These are phyloP conservation scores for Cyclura pinguis DNA, from an alignment of 2,797 vertebrate species.

Conservation along the genomic window DNA sequence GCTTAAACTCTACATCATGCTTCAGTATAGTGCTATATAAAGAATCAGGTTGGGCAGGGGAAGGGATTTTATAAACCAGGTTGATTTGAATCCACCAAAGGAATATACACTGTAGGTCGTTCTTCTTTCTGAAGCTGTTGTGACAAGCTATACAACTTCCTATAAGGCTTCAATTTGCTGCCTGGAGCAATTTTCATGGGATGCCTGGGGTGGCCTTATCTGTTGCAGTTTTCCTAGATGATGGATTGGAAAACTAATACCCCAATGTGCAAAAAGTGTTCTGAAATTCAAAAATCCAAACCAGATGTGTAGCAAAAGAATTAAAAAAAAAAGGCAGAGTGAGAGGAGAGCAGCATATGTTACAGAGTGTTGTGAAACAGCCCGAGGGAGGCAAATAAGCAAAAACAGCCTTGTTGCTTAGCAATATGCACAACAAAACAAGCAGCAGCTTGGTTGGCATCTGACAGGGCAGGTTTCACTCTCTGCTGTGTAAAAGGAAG, in stretches of 20 bases:
- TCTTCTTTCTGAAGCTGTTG: conserved; percentile 36
- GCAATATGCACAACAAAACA: conserved; percentile 93
- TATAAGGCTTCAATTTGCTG: conserved; percentile 60
- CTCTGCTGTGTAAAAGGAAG: conserved; percentile 71
- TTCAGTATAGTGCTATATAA: not conserved
- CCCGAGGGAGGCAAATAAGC: conserved; percentile 93
- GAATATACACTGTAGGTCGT: not conserved
- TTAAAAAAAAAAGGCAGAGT: not conserved
- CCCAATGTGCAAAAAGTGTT: conserved; percentile 80
- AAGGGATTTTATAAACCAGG: not conserved
- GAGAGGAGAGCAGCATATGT: conserved; percentile 75
- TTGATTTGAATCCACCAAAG: not conserved
- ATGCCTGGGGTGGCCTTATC: conserved; percentile 48
- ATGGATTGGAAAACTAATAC: conserved; percentile 77
- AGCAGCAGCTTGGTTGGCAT: conserved; percentile 80
- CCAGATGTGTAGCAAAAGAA: conserved; percentile 88
- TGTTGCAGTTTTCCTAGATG: conserved; percentile 68
- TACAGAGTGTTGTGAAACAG: conserved; percentile 87
- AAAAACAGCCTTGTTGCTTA: conserved; percentile 92
- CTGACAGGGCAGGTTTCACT: conserved; percentile 81
- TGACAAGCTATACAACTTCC: conserved; percentile 36
- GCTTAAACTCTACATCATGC: not conserved
- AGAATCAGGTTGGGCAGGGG: too few species aligned
- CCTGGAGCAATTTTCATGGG: conserved; percentile 55
- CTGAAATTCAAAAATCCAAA: conserved; percentile 88